Percentiles rank a stretch among this genome's conserved stretches.
Evolutionary conservation across 2,888 invertebrate genomes (phyloP).

Genomic region (Lamellibrachia columna): DNA sequence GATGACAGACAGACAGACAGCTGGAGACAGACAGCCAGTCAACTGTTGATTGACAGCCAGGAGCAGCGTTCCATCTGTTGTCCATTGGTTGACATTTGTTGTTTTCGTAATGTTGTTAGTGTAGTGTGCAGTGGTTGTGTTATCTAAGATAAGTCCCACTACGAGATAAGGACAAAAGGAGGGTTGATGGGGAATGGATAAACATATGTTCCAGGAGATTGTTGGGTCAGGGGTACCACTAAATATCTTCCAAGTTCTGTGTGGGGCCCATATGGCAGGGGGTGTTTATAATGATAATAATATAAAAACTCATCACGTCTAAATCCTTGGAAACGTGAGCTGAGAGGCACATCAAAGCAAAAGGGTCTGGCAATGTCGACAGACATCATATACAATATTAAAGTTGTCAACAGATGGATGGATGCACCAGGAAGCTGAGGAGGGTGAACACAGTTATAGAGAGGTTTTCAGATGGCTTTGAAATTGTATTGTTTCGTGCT

Average conservation of each 20-base stretch:
- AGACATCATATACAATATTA: too few relatives aligned
- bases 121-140: neutral
- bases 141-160: neutral
- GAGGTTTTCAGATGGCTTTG: too few relatives aligned
- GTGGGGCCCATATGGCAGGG: neutral
- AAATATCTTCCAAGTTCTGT: neutral
- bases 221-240: neutral
- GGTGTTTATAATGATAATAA: neutral
- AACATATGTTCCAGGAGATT: neutral
- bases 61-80: neutral
- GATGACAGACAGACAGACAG: slow-evolving; percentile 11
- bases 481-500: too few relatives aligned
- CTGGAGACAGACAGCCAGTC: neutral
- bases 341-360: too few relatives aligned
- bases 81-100: neutral
- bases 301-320: too few relatives aligned
- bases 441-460: too few relatives aligned
- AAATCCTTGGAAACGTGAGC: too few relatives aligned
- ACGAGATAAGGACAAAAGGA: neutral
- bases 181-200: neutral
- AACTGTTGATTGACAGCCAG: neutral
- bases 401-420: too few relatives aligned
- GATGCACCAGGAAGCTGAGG: too few relatives aligned
- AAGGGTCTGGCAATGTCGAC: too few relatives aligned
- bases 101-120: neutral